Percentiles rank a stretch among this genome's conserved stretches.
These are phyloP conservation scores for Carlito syrichta DNA, from an alignment of 2,113 vertebrate species.

Conservation along the genomic window DNA sequence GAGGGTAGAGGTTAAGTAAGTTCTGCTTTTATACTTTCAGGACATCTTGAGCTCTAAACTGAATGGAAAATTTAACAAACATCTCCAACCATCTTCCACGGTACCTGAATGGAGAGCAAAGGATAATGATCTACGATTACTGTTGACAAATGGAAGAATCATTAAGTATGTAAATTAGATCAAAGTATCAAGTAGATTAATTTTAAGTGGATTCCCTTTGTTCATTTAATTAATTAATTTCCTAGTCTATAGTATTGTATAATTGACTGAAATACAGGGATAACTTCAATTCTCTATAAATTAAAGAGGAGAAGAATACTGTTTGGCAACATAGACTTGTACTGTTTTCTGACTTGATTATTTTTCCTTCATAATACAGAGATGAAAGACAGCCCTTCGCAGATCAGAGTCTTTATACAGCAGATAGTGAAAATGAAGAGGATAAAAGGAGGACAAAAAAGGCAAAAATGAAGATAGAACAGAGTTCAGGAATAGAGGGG, in stretches of 20 bases:
- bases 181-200: not conserved
- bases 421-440: slow-evolving; percentile 86
- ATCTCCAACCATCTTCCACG: slow-evolving; percentile 92
- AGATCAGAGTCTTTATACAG: slow-evolving; percentile 83
- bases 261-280: not conserved
- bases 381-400: slow-evolving; percentile 82
- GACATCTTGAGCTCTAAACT: slow-evolving; percentile 88
- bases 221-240: not conserved
- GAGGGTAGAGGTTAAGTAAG: slow-evolving; percentile 25
- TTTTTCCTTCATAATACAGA: slow-evolving; percentile 73
- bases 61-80: slow-evolving; percentile 94
- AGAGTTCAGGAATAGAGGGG: slow-evolving; percentile 79
- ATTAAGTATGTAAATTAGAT: slow-evolving; percentile 86
- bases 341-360: not conserved
- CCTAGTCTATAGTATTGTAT: not conserved
- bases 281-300: not conserved
- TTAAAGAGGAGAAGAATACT: not conserved
- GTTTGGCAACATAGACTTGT: not conserved
- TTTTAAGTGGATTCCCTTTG: not conserved
- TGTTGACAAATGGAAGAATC: slow-evolving; percentile 95
- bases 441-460: slow-evolving; percentile 80
- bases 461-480: slow-evolving; percentile 80
- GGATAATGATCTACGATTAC: slow-evolving; percentile 92
- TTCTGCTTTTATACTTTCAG: slow-evolving; percentile 80
- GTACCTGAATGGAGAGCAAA: slow-evolving; percentile 87